phyloP scores from a whole-genome alignment of 2,113 vertebrate genomes.

The Gallinago jamesoni region DNA sequence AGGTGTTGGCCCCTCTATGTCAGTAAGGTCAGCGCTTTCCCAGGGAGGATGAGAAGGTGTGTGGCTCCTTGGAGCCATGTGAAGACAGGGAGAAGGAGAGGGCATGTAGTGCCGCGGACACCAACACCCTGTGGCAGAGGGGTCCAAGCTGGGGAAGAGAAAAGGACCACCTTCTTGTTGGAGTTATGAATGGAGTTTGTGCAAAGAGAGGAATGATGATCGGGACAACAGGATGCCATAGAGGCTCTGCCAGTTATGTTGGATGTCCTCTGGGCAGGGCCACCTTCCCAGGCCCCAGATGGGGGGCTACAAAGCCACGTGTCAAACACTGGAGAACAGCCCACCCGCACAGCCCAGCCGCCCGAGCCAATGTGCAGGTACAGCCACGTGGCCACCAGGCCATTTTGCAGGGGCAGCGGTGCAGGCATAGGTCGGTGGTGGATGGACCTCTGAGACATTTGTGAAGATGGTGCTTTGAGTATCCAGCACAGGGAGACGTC shows the following conservation, averaged over 20 bases:
- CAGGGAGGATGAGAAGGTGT: not conserved
- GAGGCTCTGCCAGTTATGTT: not conserved
- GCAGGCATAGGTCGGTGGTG: too few relatives aligned
- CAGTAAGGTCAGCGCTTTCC: not conserved
- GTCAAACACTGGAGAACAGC: not conserved
- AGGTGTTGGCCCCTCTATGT: not conserved
- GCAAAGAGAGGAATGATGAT: rapidly evolving
- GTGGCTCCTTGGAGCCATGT: not conserved
- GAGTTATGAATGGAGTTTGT: not conserved
- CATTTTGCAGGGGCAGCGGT: rapidly evolving
- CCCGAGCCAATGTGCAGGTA: rapidly evolving
- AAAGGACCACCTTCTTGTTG: not conserved
- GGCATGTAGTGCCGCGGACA: not conserved
- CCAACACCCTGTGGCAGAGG: not conserved
- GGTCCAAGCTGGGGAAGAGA: rapidly evolving
- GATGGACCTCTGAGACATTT: rapidly evolving
- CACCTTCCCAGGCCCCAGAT: not conserved
- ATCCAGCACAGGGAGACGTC: not conserved
- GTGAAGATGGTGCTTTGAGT: not conserved
- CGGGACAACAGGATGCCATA: not conserved
- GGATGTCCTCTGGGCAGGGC: not conserved
- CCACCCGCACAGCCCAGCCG: rapidly evolving
- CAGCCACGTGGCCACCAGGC: not conserved
- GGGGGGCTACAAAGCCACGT: not conserved
- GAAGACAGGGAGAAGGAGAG: not conserved